These are phyloP conservation scores for Penaeus monodon DNA, from an alignment of 2,888 invertebrate genomes.

Conservation along the genomic window DNA sequence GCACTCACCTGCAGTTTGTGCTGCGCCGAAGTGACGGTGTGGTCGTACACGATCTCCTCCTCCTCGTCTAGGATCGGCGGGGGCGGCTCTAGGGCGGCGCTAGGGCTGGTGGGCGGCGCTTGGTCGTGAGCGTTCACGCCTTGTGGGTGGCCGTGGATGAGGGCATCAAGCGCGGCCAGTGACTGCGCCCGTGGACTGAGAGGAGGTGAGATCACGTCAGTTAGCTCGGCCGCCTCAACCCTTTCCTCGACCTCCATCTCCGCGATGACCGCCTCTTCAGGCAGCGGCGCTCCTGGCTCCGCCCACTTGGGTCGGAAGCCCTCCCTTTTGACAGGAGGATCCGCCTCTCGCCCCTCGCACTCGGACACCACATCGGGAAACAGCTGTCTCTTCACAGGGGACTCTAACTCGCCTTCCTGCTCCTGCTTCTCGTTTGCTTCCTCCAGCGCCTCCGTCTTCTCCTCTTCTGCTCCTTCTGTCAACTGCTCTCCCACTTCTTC, in stretches of 20 bases:
- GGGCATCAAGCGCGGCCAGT: slow-evolving; percentile 48
- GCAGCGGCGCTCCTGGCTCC: not conserved
- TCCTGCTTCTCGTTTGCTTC: not conserved
- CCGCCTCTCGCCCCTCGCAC: slow-evolving; percentile 4
- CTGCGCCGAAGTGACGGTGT: slow-evolving; percentile 60
- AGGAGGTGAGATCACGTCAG: slow-evolving; percentile 20
- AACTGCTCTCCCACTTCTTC: not conserved
- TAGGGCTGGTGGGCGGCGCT: not conserved
- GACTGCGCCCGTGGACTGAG: slow-evolving; percentile 46
- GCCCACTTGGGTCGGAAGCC: not conserved
- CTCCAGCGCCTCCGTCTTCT: not conserved
- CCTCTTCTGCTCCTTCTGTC: not conserved
- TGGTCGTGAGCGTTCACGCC: not conserved
- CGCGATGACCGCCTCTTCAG: too few species aligned
- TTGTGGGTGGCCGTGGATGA: slow-evolving; percentile 36
- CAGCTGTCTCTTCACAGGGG: slow-evolving; percentile 19
- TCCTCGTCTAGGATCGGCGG: slow-evolving; percentile 19
- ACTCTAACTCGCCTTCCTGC: not conserved
- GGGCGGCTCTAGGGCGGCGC: not conserved
- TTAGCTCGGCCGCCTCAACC: not conserved
- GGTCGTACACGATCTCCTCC: slow-evolving; percentile 51
- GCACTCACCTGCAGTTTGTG: slow-evolving; percentile 53
- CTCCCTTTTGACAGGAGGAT: not conserved
- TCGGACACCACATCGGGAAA: slow-evolving; percentile 38
- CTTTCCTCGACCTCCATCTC: not conserved